Conservation (phyloP, 2,113 vertebrate species). For the Clarias magur region DNA sequence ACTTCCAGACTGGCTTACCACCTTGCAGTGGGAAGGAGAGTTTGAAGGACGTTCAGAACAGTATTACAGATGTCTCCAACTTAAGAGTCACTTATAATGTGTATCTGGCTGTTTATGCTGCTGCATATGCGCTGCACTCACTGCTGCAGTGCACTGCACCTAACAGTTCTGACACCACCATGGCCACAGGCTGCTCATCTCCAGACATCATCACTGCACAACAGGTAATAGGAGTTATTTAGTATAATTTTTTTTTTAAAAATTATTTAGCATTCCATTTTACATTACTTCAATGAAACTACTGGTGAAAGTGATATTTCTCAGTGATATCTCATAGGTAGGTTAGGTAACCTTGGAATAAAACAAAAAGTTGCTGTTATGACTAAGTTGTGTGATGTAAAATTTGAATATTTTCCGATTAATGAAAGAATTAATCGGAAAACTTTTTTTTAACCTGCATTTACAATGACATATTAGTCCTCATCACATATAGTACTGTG, state of each 20-base stretch:
- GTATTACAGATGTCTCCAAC: conserved; percentile 69
- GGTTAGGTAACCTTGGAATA: not conserved
- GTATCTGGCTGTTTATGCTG: conserved; percentile 75
- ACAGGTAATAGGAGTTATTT: conserved; percentile 57
- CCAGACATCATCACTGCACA: conserved; percentile 58
- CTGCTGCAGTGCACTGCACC: conserved; percentile 63
- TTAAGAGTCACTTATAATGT: conserved; percentile 73
- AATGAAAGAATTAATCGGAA: too few relatives aligned
- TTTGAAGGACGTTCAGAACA: conserved; percentile 60
- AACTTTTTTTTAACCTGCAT: too few relatives aligned
- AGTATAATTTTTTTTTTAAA: not conserved
- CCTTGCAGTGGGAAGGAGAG: conserved; percentile 71
- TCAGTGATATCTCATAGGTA: not conserved
- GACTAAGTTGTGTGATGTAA: not conserved
- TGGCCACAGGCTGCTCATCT: conserved; percentile 56
- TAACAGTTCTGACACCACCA: conserved; percentile 36
- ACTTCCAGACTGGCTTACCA: conserved; percentile 42
- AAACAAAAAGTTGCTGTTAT: not conserved
- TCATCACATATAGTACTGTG: too few relatives aligned
- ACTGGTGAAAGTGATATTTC: not conserved
- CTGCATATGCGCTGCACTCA: conserved; percentile 72
- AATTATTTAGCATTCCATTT: not conserved
- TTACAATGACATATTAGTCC: too few relatives aligned
- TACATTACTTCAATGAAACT: not conserved
- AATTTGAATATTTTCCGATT: not conserved